phyloP scores from a whole-genome alignment of 2,797 vertebrate genomes.

The Saxicola maurus region DNA sequence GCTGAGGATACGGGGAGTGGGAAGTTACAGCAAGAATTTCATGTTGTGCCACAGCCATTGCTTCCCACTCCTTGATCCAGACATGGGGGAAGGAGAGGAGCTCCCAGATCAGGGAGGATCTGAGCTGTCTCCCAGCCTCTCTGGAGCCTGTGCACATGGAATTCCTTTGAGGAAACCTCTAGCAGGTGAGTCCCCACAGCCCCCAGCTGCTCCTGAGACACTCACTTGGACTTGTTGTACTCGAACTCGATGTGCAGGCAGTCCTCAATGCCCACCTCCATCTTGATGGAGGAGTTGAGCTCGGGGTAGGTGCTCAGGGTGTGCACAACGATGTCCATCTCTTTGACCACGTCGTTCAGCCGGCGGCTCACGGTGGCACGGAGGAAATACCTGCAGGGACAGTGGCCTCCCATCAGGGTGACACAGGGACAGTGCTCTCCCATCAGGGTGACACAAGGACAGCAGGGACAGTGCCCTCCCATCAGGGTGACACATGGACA shows the following conservation, averaged over 20 bases:
- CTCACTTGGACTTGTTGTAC: slow-evolving; percentile 99
- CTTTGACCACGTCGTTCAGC: slow-evolving; percentile 93
- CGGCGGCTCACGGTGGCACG: slow-evolving; percentile 92
- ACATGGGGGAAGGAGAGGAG: background rate
- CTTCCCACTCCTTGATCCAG: background rate
- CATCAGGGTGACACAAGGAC: background rate
- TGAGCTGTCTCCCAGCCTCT: background rate
- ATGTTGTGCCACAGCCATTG: background rate
- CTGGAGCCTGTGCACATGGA: background rate
- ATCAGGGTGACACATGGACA: background rate
- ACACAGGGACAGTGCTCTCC: too few species aligned
- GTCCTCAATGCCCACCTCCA: slow-evolving; percentile 98
- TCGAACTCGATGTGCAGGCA: slow-evolving; percentile 99
- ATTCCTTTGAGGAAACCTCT: background rate
- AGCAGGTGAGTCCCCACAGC: background rate
- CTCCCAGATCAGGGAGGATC: background rate
- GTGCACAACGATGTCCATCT: slow-evolving; percentile 97
- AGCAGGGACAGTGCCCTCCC: too few species aligned
- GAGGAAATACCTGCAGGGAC: slow-evolving; percentile 88
- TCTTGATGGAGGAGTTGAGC: slow-evolving; percentile 97
- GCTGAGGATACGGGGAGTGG: background rate
- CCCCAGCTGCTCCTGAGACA: background rate
- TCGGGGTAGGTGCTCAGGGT: slow-evolving; percentile 95
- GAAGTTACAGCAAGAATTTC: background rate
- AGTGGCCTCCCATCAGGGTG: background rate